Conservation (phyloP, 2,113 vertebrate species). For the Solenodon paradoxus region DNA sequence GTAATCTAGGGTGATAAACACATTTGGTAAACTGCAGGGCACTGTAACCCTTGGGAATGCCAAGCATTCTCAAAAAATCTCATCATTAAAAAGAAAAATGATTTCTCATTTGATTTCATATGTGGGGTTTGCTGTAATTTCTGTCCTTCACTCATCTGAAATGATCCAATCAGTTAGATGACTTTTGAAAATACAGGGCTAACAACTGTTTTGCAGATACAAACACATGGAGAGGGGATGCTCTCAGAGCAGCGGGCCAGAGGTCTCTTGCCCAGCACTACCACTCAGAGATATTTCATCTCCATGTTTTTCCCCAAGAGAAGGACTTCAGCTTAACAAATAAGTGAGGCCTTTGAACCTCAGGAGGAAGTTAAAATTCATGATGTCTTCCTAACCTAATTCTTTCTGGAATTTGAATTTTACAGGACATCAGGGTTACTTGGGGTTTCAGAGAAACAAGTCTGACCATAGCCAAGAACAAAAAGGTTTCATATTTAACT, state of each 20-base stretch:
- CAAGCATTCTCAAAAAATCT: constrained; percentile 8
- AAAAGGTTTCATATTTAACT: neutral
- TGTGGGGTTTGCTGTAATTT: constrained; percentile 89
- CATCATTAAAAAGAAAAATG: constrained; percentile 82
- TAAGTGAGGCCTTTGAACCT: neutral
- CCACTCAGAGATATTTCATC: neutral
- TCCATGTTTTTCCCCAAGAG: neutral
- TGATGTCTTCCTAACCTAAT: neutral
- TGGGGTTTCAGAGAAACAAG: neutral
- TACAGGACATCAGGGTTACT: neutral
- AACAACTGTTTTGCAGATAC: constrained; percentile 86
- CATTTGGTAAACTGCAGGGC: constrained; percentile 91
- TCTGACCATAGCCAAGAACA: neutral
- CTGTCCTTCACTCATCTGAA: constrained; percentile 89
- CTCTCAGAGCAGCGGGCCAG: neutral
- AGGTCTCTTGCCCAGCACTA: neutral
- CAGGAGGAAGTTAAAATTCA: neutral
- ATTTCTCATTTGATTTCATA: constrained; percentile 85
- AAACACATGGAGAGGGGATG: neutral
- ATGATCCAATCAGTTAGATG: constrained; percentile 83
- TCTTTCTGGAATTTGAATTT: neutral
- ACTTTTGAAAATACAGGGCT: constrained; percentile 90
- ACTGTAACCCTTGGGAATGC: constrained; percentile 87
- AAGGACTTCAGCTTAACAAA: neutral
- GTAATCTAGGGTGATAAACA: constrained; percentile 88